Evolutionary conservation across 2,113 vertebrate species (phyloP).

Genomic region (Morone chrysops): DNA sequence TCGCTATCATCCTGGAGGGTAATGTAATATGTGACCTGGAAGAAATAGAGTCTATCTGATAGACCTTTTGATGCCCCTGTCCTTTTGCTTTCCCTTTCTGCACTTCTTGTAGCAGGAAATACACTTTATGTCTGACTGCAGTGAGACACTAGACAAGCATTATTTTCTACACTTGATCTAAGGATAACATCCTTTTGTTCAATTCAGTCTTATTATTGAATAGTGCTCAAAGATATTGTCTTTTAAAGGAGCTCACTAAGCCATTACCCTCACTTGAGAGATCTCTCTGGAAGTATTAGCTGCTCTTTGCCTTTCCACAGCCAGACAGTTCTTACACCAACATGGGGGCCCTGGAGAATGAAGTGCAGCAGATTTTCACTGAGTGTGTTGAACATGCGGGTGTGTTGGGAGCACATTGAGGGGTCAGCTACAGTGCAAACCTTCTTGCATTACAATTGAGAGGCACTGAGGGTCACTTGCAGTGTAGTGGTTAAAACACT

Average conservation of each 20-base stretch:
- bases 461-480: constrained; percentile 23
- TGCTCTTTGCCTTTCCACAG: constrained; percentile 49
- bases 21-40: constrained; percentile 66
- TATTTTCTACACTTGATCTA: constrained; percentile 1
- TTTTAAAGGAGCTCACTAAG: constrained; percentile 32
- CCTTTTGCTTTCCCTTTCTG: constrained; percentile 29
- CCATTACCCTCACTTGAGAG: constrained; percentile 42
- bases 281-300: constrained; percentile 59
- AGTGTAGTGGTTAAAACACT: constrained; percentile 16
- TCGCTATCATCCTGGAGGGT: constrained; percentile 52
- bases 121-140: constrained; percentile 24
- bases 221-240: constrained; percentile 29
- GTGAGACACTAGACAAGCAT: neutral
- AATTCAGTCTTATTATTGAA: constrained; percentile 42
- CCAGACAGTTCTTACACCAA: constrained; percentile 60
- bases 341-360: constrained; percentile 59
- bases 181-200: constrained; percentile 23
- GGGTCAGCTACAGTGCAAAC: constrained; percentile 58
- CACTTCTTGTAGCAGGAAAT: constrained; percentile 25
- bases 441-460: constrained; percentile 47
- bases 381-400: constrained; percentile 52
- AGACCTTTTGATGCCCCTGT: constrained; percentile 37
- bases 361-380: constrained; percentile 57
- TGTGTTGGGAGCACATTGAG: constrained; percentile 46
- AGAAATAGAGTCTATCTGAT: constrained; percentile 50